A percentile compares a stretch with the other conserved stretches of the same genome.
Conservation (phyloP, 2,888 invertebrate species). For the Pristionchus mayeri region DNA sequence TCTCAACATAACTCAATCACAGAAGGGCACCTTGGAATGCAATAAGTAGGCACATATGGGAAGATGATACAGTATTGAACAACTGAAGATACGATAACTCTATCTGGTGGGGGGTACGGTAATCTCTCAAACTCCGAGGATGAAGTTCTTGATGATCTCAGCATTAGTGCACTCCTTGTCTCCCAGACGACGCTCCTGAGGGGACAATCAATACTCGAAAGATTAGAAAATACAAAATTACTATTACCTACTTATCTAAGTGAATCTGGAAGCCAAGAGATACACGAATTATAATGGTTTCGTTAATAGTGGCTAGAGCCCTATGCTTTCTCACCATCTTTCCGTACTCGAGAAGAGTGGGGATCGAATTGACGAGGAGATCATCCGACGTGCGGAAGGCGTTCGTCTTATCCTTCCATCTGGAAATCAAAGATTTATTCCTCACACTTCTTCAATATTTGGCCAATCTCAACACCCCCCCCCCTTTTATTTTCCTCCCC, state of each 20-base stretch:
- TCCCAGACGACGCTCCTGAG: conserved; percentile 42
- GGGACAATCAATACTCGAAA: not conserved
- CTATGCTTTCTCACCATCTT: conserved; percentile 46
- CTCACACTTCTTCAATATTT: not conserved
- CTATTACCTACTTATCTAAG: too few relatives aligned
- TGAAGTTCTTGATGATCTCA: conserved; percentile 37
- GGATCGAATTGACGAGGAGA: conserved; percentile 46
- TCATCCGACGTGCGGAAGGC: conserved; percentile 42
- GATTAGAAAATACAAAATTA: too few relatives aligned
- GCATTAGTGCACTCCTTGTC: conserved; percentile 46
- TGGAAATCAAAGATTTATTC: conserved; percentile 30
- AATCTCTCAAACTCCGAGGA: conserved; percentile 8
- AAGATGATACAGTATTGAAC: not conserved
- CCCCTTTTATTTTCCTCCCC: not conserved
- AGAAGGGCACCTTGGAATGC: conserved; percentile 19
- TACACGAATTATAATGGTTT: too few relatives aligned
- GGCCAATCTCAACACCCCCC: not conserved
- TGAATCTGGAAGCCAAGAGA: too few relatives aligned
- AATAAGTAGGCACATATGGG: not conserved
- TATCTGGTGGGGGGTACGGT: not conserved
- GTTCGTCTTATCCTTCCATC: conserved; percentile 50
- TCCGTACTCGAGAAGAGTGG: conserved; percentile 49
- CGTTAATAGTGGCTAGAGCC: too few relatives aligned
- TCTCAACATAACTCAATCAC: conserved; percentile 2
- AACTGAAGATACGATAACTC: not conserved